Evolutionary conservation across 2,888 invertebrate species (phyloP), one percentile per base, ranked within the genome.

Genomic region (Yponomeuta sedellus): DNA sequence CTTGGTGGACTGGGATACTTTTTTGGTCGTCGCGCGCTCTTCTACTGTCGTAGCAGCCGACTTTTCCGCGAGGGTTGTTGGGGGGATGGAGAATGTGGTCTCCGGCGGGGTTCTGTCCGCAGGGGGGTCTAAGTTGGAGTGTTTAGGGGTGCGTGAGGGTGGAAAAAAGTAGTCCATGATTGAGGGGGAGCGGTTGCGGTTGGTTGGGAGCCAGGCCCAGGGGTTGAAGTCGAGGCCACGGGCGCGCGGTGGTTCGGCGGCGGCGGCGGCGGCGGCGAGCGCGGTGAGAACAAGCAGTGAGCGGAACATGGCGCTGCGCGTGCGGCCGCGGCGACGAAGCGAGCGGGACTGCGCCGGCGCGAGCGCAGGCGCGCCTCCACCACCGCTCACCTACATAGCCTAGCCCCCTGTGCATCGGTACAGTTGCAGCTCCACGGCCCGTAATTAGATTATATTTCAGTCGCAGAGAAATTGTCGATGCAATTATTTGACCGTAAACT

Each of bases 101-200:
- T 57, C 64, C 25, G 89, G 88, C 63, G 85, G 84, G 73, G 77
- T 76, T 67, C 90, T 77, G 69, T 88, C 90, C 22, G 89, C 83
- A 39, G 89, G 88, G 10, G 88, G 89, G 34, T 88, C 89, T 64
- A 88, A 73, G 70, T 80, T 86, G 64, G 90, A 85, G 70, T 91
- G 88, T 77, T 92, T 92, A 12, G 91, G 90, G n/a, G 90, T 91
- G 69, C 91, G 80, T 70, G 91, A 91, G 2, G 91, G 88, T 10
- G 92, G 92, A 73, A 92, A 92, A 67, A 91, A 91, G 69, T 91
- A 91, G 74, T 92, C 92, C 86, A 92, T 90, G 69, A 91, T 86
- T 22, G 90, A 86, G 25, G 91, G 90, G 66, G 91, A 91, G 72
- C 81, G 78, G 73, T 87, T 88, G 66, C 84, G 77, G 71, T 84